Evolutionary conservation across 2,888 invertebrate genomes (phyloP).

Genomic region (Spilarctia lutea): DNA sequence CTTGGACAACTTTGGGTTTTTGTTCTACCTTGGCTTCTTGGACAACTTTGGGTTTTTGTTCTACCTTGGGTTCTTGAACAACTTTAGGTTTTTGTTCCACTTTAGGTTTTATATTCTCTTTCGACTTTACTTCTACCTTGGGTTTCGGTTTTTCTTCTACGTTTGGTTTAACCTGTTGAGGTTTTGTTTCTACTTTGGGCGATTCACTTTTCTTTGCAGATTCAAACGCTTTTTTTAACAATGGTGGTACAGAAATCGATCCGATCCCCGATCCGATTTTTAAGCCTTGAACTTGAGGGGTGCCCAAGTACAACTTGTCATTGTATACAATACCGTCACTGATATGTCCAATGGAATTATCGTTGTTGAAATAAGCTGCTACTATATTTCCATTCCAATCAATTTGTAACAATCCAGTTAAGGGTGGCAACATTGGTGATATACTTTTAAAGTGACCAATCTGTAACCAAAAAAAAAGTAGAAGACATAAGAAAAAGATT

Average conservation of each 20-base stretch:
- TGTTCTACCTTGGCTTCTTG: conserved; percentile 32
- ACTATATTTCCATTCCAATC: conserved; percentile 91
- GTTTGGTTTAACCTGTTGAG: conserved; percentile 43
- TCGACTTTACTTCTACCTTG: conserved; percentile 37
- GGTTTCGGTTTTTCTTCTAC: conserved; percentile 5
- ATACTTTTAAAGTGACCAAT: conserved; percentile 88
- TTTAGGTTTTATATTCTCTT: conserved; percentile 38
- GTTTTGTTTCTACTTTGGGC: conserved; percentile 54
- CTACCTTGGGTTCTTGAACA: conserved; percentile 36
- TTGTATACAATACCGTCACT: conserved; percentile 90
- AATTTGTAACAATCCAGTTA: conserved; percentile 88
- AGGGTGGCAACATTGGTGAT: conserved; percentile 68
- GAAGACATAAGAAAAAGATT: not conserved
- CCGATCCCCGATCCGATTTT: conserved; percentile 72
- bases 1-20: conserved; percentile 51
- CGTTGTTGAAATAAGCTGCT: conserved; percentile 88
- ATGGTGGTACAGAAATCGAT: conserved; percentile 87
- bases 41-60: conserved; percentile 37
- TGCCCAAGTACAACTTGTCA: conserved; percentile 89
- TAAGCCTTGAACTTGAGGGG: conserved; percentile 88
- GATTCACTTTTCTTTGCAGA: conserved; percentile 24
- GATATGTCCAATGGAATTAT: conserved; percentile 83
- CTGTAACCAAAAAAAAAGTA: conserved; percentile 70
- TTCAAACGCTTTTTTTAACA: conserved; percentile 75
- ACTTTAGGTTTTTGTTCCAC: conserved; percentile 19